These are phyloP conservation scores for Anabas testudineus DNA, from an alignment of 2,797 vertebrate species.

Conservation along the genomic window DNA sequence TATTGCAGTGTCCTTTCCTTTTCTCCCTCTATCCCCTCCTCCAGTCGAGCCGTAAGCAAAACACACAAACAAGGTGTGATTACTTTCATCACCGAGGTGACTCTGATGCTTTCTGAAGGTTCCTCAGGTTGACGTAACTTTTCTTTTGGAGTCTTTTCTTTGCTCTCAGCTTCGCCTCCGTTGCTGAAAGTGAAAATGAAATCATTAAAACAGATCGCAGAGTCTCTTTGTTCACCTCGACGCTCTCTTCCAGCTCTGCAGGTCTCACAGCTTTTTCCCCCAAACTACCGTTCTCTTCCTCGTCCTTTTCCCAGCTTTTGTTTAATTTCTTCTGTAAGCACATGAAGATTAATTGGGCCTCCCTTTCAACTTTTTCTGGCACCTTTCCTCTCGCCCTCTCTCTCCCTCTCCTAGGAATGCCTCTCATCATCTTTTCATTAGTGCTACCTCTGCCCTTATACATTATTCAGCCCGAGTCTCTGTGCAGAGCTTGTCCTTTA, in stretches of 20 bases:
- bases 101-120: neutral
- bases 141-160: conserved; percentile 17
- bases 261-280: conserved; percentile 27
- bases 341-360: conserved; percentile 81
- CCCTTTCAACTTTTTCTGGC: conserved; percentile 71
- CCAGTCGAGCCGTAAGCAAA: neutral
- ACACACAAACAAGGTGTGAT: conserved; percentile 9
- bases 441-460: conserved; percentile 78
- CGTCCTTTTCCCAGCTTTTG: conserved; percentile 59
- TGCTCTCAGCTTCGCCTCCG: conserved; percentile 5
- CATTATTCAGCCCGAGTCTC: conserved; percentile 83
- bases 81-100: neutral
- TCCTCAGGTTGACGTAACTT: conserved; percentile 13
- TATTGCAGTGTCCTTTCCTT: neutral
- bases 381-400: conserved; percentile 55
- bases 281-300: conserved; percentile 43
- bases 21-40: neutral
- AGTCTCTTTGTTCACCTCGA: conserved; percentile 57
- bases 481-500: conserved; percentile 77
- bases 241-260: conserved; percentile 15
- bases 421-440: conserved; percentile 86
- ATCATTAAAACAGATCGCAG: conserved; percentile 52
- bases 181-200: conserved; percentile 30
- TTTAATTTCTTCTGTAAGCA: conserved; percentile 77
- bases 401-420: conserved; percentile 73